A percentile compares a stretch with the other conserved stretches of the same genome.
These are phyloP conservation scores for Oceanodroma leucorhoa DNA, from an alignment of 2,797 vertebrate genomes.

Conservation along the genomic window DNA sequence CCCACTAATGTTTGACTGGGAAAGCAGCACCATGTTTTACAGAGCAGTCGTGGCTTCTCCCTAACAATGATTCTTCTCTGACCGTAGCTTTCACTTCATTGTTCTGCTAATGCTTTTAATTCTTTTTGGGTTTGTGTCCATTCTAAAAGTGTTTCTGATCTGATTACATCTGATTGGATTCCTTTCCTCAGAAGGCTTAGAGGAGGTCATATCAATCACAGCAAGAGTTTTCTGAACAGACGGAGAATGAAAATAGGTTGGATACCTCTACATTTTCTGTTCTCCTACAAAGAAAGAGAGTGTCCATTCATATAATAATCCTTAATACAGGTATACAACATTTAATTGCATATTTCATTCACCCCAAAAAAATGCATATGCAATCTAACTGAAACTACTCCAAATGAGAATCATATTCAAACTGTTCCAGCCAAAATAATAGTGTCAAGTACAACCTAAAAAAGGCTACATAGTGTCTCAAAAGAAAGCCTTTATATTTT, in stretches of 20 bases:
- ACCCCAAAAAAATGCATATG: neutral
- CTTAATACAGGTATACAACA: neutral
- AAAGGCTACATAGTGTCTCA: neutral
- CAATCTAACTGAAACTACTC: neutral
- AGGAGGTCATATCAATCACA: neutral
- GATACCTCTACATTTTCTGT: neutral
- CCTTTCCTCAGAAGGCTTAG: neutral
- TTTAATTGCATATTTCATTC: neutral
- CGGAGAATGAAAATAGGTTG: neutral
- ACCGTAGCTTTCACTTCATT: neutral
- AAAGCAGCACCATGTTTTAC: neutral
- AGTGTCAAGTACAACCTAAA: neutral
- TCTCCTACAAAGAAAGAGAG: neutral
- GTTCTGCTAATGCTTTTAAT: neutral
- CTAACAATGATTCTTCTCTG: neutral
- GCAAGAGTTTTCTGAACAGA: neutral
- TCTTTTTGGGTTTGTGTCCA: neutral
- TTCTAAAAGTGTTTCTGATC: neutral
- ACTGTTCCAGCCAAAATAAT: neutral
- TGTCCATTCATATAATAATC: neutral
- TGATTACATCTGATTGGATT: neutral
- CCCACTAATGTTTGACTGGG: neutral
- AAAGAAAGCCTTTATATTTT: neutral
- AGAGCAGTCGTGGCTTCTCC: neutral
- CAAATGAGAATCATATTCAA: neutral